Base-by-base conservation (phyloP, 2,113 vertebrate species). In the Dipodomys merriami region DNA sequence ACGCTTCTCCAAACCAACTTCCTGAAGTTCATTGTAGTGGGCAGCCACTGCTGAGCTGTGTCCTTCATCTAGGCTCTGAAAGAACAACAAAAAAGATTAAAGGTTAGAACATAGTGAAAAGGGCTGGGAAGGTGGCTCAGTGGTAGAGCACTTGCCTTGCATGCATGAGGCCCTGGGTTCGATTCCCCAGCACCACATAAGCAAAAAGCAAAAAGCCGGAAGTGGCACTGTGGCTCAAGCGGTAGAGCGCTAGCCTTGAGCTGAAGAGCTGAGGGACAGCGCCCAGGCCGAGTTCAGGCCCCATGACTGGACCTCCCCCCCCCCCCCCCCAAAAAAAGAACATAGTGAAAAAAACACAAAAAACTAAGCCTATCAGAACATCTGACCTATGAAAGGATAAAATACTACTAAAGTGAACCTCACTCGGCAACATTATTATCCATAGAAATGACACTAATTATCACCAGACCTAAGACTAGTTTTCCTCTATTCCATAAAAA, bases 1-100 rank as follows among this genome's bases (percentile, higher is more conserved):
- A 25, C 99, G 98, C 39, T 98, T 99, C 29, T 98, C 98, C 91
- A 99, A 97, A 10, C 99, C 99, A 29, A 98, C 98, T 95, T 99
- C 99, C 96, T 99, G 98, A 79, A 99, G 98, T 11, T 98, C 97
- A 95, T 99, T 99, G 91, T 99, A 99, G 97, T 99, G 99, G 49
- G 97, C 98, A 39, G 99, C 99, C 44, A 99, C 99, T 53, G 98
- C 97, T 90, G 98, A 97, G 30, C 99, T 97, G 29, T 99, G 99
- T 39, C 99, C 98, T 86, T 97, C 92, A 23, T 97, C 80, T 0
- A 96, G 0, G 30, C 95, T 49, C 99, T 99, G 94, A 49, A 97
- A 95, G 96, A 0, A 19, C 44, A 76, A 94, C 79, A 11, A 77
- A 94, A 27, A 85, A 88, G 86, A 92, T 77, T 23, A 94, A 79